Conservation (phyloP, 2,888 invertebrate species). For the Kryphioiulus occultus region DNA sequence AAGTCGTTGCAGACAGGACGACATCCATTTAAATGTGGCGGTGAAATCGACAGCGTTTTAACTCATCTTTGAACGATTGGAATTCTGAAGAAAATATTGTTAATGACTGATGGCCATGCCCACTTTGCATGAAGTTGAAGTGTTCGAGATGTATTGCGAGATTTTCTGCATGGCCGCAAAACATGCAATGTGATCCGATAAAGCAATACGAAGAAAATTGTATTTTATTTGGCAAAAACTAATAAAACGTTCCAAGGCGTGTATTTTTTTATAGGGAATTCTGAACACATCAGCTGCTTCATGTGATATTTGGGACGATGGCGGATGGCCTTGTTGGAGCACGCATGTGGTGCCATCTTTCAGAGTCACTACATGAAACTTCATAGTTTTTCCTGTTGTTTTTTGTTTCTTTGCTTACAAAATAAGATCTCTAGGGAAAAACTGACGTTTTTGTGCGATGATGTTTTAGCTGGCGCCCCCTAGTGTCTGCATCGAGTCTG, state of each 20-base stretch:
- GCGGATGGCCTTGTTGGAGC: not conserved
- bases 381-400: not conserved
- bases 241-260: not conserved
- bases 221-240: not conserved
- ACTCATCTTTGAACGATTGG: not conserved
- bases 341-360: not conserved
- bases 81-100: not conserved
- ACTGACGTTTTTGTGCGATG: not conserved
- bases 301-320: slow-evolving; percentile 1
- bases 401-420: not conserved
- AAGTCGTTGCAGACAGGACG: slow-evolving; percentile 48
- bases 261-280: not conserved
- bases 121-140: not conserved
- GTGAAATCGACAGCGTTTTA: not conserved
- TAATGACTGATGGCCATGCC: not conserved
- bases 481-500: not conserved
- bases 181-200: not conserved
- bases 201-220: not conserved
- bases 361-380: not conserved
- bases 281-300: not conserved
- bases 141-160: not conserved
- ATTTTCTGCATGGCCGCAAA: not conserved
- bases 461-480: too few relatives aligned
- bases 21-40: slow-evolving; percentile 47
- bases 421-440: not conserved